Percentiles rank a stretch among this genome's conserved stretches.
Conservation (phyloP, 1,140 invertebrate genomes). For the Drosophila nasuta region DNA sequence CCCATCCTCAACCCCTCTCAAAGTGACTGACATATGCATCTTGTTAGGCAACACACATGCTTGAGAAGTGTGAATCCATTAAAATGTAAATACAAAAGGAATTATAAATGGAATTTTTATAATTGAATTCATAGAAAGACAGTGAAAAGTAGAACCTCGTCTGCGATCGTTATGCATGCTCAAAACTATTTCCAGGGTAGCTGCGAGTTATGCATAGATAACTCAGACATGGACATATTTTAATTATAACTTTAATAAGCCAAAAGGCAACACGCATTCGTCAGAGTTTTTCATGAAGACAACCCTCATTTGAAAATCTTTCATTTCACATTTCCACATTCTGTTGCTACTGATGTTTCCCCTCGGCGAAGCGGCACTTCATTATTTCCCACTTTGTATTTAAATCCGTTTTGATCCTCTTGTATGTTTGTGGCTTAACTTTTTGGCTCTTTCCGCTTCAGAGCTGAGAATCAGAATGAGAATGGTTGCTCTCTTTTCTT, state of each 20-base stretch:
- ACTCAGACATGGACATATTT: constrained; percentile 60
- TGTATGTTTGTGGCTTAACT: constrained; percentile 83
- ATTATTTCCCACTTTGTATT: constrained; percentile 83
- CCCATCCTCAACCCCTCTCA: neutral
- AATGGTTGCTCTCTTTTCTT: constrained; percentile 6
- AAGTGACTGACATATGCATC: constrained; percentile 1
- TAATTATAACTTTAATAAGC: constrained; percentile 84
- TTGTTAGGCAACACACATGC: constrained; percentile 17
- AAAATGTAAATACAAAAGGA: constrained; percentile 72
- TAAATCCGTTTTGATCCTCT: constrained; percentile 82
- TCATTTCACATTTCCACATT: constrained; percentile 37
- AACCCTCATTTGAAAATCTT: constrained; percentile 57
- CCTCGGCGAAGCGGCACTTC: constrained; percentile 60
- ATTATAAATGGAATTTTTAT: constrained; percentile 60
- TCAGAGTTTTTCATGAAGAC: neutral
- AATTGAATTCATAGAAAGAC: constrained; percentile 74
- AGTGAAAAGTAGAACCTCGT: constrained; percentile 34
- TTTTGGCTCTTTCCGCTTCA: constrained; percentile 79
- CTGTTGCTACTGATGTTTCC: constrained; percentile 23
- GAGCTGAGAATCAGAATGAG: constrained; percentile 26
- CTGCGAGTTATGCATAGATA: constrained; percentile 5
- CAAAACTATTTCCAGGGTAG: constrained; percentile 10
- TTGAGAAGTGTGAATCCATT: constrained; percentile 72
- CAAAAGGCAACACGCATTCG: constrained; percentile 63
- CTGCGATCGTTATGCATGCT: neutral